Conservation (phyloP, 2,888 invertebrate genomes). For the Brachypalpus laphriformis region DNA sequence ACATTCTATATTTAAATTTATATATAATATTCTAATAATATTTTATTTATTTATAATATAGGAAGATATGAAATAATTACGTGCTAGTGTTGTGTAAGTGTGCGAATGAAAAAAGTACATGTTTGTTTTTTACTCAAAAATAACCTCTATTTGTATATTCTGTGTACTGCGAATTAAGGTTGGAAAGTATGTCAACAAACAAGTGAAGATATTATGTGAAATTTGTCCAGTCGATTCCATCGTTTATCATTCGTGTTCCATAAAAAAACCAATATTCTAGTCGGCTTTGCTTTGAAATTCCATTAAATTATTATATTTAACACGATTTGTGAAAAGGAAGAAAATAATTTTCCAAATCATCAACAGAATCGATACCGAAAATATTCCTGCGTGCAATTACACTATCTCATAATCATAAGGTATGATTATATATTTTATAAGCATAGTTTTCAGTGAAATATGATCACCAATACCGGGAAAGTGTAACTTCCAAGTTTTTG, state of each 20-base stretch:
- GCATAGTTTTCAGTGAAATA: neutral
- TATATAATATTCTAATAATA: slow-evolving; percentile 11
- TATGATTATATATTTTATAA: too few relatives aligned
- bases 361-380: too few relatives aligned
- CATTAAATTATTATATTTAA: too few relatives aligned
- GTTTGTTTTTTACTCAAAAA: neutral
- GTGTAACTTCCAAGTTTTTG: neutral
- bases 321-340: too few relatives aligned
- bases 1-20: slow-evolving; percentile 14
- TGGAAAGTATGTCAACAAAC: neutral
- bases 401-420: too few relatives aligned
- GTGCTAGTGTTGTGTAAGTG: slow-evolving; percentile 34
- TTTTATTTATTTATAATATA: slow-evolving; percentile 20
- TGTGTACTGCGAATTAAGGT: neutral
- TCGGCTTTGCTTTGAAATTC: too few relatives aligned
- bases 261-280: too few relatives aligned
- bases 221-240: too few relatives aligned
- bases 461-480: neutral
- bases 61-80: neutral
- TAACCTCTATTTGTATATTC: neutral
- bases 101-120: neutral
- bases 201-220: neutral
- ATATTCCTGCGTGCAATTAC: too few relatives aligned
- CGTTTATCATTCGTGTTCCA: too few relatives aligned
- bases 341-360: too few relatives aligned